Percentiles rank a stretch among this genome's conserved stretches.
These are phyloP conservation scores for Mionectes olivaceus DNA, from an alignment of 2,797 vertebrate species.

Conservation along the genomic window DNA sequence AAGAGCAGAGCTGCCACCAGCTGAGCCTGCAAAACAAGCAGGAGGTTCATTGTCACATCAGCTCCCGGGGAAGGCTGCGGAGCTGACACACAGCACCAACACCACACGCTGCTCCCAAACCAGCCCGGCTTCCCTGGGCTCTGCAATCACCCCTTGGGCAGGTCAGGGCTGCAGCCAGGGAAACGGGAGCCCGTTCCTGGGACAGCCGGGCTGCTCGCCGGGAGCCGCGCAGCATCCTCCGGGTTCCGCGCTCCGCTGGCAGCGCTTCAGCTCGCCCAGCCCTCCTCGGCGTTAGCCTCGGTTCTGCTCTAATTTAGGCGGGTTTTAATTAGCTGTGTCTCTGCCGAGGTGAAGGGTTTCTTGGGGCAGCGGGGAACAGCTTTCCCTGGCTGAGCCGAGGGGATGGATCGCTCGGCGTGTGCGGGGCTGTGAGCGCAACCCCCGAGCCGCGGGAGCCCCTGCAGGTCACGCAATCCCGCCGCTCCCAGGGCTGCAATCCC, in stretches of 20 bases:
- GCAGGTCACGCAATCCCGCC: background rate
- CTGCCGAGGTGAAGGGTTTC: accelerated
- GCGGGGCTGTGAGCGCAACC: background rate
- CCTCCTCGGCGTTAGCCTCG: background rate
- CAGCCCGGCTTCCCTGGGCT: background rate
- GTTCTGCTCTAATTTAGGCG: background rate
- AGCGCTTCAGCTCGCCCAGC: accelerated
- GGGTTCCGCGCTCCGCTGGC: accelerated
- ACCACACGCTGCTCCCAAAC: accelerated
- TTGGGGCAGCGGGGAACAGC: background rate
- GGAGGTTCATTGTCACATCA: background rate
- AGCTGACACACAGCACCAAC: background rate
- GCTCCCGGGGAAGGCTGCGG: background rate
- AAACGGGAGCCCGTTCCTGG: accelerated
- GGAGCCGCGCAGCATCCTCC: background rate
- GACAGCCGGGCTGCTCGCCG: background rate
- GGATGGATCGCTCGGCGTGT: too few species aligned
- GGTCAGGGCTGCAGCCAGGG: background rate
- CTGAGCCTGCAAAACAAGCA: background rate
- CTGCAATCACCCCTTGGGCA: accelerated
- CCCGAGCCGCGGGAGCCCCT: background rate
- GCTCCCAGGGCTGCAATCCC: background rate
- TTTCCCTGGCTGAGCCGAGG: background rate
- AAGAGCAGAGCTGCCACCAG: background rate
- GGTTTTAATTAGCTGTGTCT: background rate